A percentile compares a stretch with the other conserved stretches of the same genome.
Evolutionary conservation across 2,113 vertebrate genomes (phyloP).

Genomic region (Ciconia stormi): DNA sequence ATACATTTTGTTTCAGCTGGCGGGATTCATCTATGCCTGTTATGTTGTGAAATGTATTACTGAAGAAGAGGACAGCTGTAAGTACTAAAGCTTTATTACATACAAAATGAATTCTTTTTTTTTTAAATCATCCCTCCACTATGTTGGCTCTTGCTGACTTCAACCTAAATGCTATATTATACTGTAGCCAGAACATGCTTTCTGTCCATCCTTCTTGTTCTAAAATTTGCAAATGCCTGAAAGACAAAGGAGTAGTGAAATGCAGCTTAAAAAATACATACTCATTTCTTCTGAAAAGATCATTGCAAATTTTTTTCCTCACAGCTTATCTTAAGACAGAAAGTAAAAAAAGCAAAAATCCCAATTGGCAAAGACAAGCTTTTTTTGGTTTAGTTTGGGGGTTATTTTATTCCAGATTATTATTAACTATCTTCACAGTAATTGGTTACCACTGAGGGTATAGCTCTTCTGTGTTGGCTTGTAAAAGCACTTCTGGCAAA

Average conservation of each 20-base stretch:
- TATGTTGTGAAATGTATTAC: conserved; percentile 99
- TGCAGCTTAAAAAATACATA: not conserved
- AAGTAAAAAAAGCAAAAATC: not conserved
- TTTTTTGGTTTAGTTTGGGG: not conserved
- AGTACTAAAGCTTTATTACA: conserved; percentile 81
- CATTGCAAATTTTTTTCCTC: not conserved
- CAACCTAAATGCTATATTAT: not conserved
- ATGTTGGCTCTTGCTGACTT: not conserved
- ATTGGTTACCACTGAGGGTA: not conserved
- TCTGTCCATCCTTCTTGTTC: not conserved
- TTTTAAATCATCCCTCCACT: not conserved
- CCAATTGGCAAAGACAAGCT: not conserved
- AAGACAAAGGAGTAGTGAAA: not conserved
- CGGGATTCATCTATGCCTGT: conserved; percentile 98
- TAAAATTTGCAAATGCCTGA: not conserved
- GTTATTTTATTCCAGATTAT: not conserved
- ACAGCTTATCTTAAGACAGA: not conserved
- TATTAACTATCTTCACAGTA: not conserved
- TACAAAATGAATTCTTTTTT: conserved; percentile 24
- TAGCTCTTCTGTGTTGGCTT: not conserved
- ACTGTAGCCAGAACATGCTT: not conserved
- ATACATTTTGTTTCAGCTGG: conserved; percentile 86
- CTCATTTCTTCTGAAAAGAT: not conserved
- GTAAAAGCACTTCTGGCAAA: conserved; percentile 9
- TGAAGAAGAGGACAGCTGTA: conserved; percentile 99